Evolutionary conservation across 2,888 invertebrate genomes (phyloP).

Genomic region (Philereme transversata): DNA sequence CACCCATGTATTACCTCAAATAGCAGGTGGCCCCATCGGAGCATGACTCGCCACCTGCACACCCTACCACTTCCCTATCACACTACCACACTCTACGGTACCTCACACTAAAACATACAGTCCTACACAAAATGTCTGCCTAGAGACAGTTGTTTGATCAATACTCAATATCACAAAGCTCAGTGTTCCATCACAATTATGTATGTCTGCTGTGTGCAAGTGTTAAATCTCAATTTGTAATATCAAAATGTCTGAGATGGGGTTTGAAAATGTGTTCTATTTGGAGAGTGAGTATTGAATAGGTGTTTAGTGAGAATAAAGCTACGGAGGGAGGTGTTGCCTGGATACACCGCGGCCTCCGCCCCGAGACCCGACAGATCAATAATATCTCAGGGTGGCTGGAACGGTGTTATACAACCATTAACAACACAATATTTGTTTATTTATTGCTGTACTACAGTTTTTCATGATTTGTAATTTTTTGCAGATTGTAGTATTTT

Average conservation of each 20-base stretch:
- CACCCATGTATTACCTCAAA: slow-evolving; percentile 65
- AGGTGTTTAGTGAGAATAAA: slow-evolving; percentile 55
- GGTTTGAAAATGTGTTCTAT: slow-evolving; percentile 81
- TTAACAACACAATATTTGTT: slow-evolving; percentile 45
- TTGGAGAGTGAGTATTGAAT: slow-evolving; percentile 78
- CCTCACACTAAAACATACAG: slow-evolving; percentile 51
- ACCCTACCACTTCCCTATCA: slow-evolving; percentile 63
- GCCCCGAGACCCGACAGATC: slow-evolving; percentile 68
- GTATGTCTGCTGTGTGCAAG: slow-evolving; percentile 54
- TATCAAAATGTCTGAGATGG: slow-evolving; percentile 77
- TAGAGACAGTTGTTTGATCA: slow-evolving; percentile 79
- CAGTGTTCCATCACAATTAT: slow-evolving; percentile 62
- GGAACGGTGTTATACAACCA: slow-evolving; percentile 77
- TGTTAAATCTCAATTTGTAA: slow-evolving; percentile 45
- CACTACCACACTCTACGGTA: slow-evolving; percentile 49
- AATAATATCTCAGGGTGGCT: slow-evolving; percentile 75
- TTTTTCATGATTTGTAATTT: slow-evolving; percentile 14
- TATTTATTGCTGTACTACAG: slow-evolving; percentile 33
- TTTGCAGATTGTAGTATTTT: slow-evolving; percentile 10
- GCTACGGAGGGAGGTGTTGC: slow-evolving; percentile 77
- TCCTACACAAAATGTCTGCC: slow-evolving; percentile 53
- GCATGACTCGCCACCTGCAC: slow-evolving; percentile 75
- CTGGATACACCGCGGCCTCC: slow-evolving; percentile 70
- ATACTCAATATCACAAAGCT: slow-evolving; percentile 63
- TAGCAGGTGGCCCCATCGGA: slow-evolving; percentile 73